Conservation (phyloP, 1,140 invertebrate species). For the Olivierus martensii region DNA sequence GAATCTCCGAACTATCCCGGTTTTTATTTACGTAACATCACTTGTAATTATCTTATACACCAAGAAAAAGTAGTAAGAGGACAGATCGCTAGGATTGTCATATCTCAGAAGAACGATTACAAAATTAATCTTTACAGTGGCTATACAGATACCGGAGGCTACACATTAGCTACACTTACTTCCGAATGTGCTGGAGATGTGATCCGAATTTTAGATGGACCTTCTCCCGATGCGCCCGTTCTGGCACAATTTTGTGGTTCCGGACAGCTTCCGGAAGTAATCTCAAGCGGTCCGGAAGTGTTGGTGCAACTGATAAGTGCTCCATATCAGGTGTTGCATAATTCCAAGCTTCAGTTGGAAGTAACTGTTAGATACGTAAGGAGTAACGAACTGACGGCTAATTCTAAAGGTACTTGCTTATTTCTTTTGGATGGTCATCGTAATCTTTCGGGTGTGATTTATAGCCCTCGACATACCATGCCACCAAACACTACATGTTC, state of each 20-base stretch:
- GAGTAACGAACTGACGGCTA: no score
- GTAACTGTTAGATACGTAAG: slow-evolving; percentile 49
- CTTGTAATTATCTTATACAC: slow-evolving; percentile 12
- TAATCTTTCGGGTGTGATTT: slow-evolving; percentile 51
- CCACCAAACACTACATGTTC: slow-evolving; percentile 71
- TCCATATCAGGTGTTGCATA: slow-evolving; percentile 67
- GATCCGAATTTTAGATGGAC: slow-evolving; percentile 75
- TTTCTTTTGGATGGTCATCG: slow-evolving; percentile 67
- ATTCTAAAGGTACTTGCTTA: slow-evolving; percentile 45
- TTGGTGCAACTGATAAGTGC: slow-evolving; percentile 77
- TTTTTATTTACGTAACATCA: slow-evolving; percentile 17
- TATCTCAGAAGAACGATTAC: slow-evolving; percentile 17
- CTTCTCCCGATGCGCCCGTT: slow-evolving; percentile 71
- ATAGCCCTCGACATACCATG: slow-evolving; percentile 62
- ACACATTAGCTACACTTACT: slow-evolving; percentile 38
- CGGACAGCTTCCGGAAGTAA: slow-evolving; percentile 60
- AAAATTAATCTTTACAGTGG: slow-evolving; percentile 16
- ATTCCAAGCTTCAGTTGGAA: slow-evolving; percentile 54
- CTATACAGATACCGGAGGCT: slow-evolving; percentile 13
- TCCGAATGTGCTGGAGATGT: slow-evolving; percentile 68
- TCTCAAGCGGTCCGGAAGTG: slow-evolving; percentile 65
- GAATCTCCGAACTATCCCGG: slow-evolving; percentile 18
- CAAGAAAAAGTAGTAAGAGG: slow-evolving; percentile 9
- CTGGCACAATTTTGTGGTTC: slow-evolving; percentile 77
- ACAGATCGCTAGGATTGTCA: slow-evolving; percentile 12